Conservation (phyloP, 2,888 invertebrate species). For the Escarpia spicata region DNA sequence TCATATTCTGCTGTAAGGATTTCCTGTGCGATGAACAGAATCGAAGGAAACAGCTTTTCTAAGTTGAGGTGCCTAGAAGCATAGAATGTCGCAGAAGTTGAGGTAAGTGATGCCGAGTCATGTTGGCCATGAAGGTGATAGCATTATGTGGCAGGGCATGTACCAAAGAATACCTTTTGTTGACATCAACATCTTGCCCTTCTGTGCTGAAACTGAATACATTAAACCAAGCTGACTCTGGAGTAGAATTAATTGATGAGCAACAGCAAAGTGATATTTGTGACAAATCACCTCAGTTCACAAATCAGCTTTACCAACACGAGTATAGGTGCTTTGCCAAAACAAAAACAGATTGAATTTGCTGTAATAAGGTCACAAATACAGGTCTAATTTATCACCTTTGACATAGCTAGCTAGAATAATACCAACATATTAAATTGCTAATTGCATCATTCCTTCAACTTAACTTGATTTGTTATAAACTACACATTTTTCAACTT, state of each 20-base stretch:
- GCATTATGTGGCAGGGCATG: background rate
- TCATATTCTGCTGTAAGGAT: background rate
- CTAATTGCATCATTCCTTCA: background rate
- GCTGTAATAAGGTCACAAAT: background rate
- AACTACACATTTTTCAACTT: background rate
- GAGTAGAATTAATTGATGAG: background rate
- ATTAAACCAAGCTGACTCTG: background rate
- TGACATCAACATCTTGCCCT: background rate
- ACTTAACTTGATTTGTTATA: background rate
- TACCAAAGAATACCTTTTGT: constrained; percentile 10
- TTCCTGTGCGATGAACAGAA: background rate
- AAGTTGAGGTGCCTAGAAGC: background rate
- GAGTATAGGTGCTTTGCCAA: background rate
- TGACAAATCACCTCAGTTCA: background rate
- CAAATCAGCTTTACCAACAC: background rate
- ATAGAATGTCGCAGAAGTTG: background rate
- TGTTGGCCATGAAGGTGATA: background rate
- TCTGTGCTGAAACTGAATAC: background rate
- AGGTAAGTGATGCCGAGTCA: background rate
- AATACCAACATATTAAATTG: background rate
- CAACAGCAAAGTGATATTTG: background rate
- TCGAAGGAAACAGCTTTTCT: constrained; percentile 10
- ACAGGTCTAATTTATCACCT: background rate
- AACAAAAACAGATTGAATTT: background rate
- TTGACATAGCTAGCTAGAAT: background rate